These are phyloP conservation scores for Atherinosoma microstoma DNA, from an alignment of 2,797 vertebrate genomes.

Conservation along the genomic window DNA sequence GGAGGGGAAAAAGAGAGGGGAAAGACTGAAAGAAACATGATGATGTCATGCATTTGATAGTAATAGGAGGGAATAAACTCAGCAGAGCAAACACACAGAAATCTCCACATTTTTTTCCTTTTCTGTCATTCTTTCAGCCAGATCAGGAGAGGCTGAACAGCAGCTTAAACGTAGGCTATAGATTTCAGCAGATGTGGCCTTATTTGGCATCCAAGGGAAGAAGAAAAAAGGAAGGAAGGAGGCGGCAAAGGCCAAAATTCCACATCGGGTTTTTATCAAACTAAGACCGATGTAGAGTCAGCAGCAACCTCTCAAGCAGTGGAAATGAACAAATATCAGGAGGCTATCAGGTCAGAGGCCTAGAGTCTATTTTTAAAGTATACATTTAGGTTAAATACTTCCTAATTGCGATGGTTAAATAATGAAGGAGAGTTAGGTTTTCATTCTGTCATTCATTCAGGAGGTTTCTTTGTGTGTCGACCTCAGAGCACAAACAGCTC, in stretches of 20 bases:
- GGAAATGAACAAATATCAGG: constrained; percentile 23
- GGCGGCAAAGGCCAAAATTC: constrained; percentile 66
- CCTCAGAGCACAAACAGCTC: constrained; percentile 59
- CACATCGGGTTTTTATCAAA: constrained; percentile 80
- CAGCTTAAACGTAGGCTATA: constrained; percentile 21
- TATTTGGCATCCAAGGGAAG: constrained; percentile 69
- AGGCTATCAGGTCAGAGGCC: constrained; percentile 17
- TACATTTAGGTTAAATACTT: not conserved
- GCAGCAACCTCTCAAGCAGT: constrained; percentile 32
- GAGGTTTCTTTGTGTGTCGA: constrained; percentile 31
- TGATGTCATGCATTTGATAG: constrained; percentile 72
- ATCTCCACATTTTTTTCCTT: constrained; percentile 3
- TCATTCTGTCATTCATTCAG: not conserved
- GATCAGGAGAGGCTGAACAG: constrained; percentile 35
- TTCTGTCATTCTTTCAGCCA: constrained; percentile 27
- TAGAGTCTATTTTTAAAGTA: not conserved
- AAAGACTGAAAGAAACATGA: constrained; percentile 19
- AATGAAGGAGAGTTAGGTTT: not conserved
- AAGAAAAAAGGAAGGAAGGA: constrained; percentile 43
- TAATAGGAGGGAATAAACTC: constrained; percentile 42
- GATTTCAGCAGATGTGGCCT: constrained; percentile 72
- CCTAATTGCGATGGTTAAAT: not conserved
- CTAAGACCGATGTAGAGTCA: constrained; percentile 54
- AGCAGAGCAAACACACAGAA: constrained; percentile 38
- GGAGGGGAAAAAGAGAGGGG: not conserved